phyloP scores from a whole-genome alignment of 30 jellyfish, hydroid and myxozoan genomes.

The Pelagia noctiluca region DNA sequence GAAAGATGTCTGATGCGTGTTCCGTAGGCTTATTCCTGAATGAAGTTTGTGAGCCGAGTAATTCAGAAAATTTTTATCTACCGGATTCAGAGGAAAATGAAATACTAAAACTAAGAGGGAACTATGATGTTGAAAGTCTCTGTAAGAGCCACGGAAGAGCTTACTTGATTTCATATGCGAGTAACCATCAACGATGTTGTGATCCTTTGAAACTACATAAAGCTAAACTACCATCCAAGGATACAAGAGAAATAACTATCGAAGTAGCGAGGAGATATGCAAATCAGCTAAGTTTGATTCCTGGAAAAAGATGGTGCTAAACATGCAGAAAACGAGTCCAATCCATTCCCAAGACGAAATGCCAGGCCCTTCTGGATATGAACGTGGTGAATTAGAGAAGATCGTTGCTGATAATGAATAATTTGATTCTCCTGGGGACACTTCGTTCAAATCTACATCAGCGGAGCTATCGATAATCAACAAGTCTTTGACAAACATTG shows the following conservation, averaged over 20 bases:
- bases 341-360: background rate
- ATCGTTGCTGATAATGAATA: too few species aligned
- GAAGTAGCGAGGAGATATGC: background rate
- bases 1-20: background rate
- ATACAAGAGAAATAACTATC: background rate
- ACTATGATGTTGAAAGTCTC: background rate
- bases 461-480: background rate
- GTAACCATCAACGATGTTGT: conserved; percentile 4
- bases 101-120: background rate
- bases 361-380: background rate
- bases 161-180: background rate
- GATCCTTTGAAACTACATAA: background rate
- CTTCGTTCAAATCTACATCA: background rate
- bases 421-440: too few species aligned
- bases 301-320: conserved; percentile 12
- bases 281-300: background rate
- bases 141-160: background rate
- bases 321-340: background rate
- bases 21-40: background rate
- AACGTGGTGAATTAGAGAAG: background rate
- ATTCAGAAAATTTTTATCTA: background rate
- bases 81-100: background rate
- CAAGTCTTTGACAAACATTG: background rate
- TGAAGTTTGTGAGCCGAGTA: background rate
- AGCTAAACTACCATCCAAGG: conserved; percentile 3